phyloP scores from a whole-genome alignment of 2,113 vertebrate species.

The Anthoscopus minutus region DNA sequence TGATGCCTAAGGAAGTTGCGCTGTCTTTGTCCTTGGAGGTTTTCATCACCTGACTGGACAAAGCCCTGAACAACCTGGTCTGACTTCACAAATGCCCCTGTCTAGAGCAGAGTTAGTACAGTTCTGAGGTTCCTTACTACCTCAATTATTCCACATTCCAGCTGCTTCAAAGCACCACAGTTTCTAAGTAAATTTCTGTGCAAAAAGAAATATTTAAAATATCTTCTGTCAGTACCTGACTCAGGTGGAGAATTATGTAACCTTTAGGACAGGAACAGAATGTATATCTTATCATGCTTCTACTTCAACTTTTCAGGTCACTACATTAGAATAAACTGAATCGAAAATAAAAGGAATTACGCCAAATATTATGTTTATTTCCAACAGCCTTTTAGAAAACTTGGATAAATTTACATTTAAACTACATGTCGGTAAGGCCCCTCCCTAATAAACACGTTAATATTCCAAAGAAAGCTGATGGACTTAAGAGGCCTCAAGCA shows the following conservation, averaged over 20 bases:
- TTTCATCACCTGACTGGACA: neutral
- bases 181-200: neutral
- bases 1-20: neutral
- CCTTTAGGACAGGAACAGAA: neutral
- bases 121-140: neutral
- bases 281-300: neutral
- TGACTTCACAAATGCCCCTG: neutral
- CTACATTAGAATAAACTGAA: neutral
- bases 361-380: neutral
- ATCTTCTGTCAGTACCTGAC: neutral
- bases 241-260: rapidly evolving
- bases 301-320: neutral
- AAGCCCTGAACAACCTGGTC: neutral
- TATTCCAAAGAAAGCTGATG: neutral
- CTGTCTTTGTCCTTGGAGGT: neutral
- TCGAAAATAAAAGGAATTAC: neutral
- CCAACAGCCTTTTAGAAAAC: neutral
- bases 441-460: neutral
- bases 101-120: neutral
- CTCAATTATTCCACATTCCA: neutral
- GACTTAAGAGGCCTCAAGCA: neutral
- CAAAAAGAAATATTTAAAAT: neutral
- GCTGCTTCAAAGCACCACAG: neutral
- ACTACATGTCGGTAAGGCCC: neutral
- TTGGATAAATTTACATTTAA: neutral